Base-by-base conservation (phyloP, 92 coral and sea anemone genomes). In the Siderastrea siderea region DNA sequence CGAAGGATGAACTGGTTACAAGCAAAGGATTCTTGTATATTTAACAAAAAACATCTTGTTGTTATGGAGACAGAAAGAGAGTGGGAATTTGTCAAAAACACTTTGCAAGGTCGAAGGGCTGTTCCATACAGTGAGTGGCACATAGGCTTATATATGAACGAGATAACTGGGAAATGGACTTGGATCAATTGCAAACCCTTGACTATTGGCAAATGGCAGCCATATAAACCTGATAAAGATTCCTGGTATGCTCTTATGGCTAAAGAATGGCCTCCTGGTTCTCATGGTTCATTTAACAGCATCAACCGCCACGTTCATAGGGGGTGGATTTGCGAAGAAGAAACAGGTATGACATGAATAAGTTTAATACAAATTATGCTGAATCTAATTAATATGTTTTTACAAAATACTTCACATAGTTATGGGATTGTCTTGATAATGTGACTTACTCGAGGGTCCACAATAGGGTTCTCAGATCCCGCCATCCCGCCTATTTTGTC, bases 61-160 rank as follows among this genome's bases (percentile, higher is more conserved):
- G 84, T 84, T 7, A 80, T 90, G 76, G 93, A 90, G 54, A 90
- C 90, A 47, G 12, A 47, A n/a, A 8, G 19, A 19, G 93, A 90
- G 10, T 85, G 89, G 93, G 60, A 74, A 14, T 90, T 84, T 48
- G 58, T 90, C 0, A 79, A 55, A 4, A 47, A 61, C 6, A 76
- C 50, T 63, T 7, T 86, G 38, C 45, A 81, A 43, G 66, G 49
- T 6, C 80, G 48, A 49, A 43, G 38, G 14, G 58, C 73, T 45
- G 11, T 1, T 2, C 2, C 1, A 17, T 0, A 45, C 3, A 55
- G 48, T 79, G 86, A 85, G 53, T 90, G 90, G 90, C 74, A 70
- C 79, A 89, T 84, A 46, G 92, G 92, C 10, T 60, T 89, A 44
- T 47, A 58, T 3, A 77, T 53, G 43, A 60, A 14, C 65, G 0